Conservation (phyloP, 2,888 invertebrate genomes). For the Bhutanitis thaidina region DNA sequence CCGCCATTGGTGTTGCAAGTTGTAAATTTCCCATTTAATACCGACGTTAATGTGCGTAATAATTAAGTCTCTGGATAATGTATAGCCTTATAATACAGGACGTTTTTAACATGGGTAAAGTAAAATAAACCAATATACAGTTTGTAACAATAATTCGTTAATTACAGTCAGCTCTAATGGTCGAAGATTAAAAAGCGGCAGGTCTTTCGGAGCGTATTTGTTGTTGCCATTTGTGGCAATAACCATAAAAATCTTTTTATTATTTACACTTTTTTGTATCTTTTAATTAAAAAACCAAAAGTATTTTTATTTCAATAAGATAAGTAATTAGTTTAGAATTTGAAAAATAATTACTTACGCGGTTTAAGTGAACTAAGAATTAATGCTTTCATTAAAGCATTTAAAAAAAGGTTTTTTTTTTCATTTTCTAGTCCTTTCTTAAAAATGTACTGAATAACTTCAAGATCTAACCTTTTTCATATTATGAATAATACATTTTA, state of each 20-base stretch:
- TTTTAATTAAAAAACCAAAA: neutral
- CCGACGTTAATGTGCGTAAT: slow-evolving; percentile 17
- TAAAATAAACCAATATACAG: slow-evolving; percentile 1
- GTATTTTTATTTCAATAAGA: too few species aligned
- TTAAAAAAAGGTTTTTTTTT: too few species aligned
- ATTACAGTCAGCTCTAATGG: neutral
- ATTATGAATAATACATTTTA: too few species aligned
- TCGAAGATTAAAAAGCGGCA: neutral
- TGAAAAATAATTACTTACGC: too few species aligned
- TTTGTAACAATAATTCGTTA: slow-evolving; percentile 2
- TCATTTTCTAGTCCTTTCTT: too few species aligned
- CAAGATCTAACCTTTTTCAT: too few species aligned
- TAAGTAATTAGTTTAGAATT: too few species aligned
- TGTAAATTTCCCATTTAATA: slow-evolving; percentile 20
- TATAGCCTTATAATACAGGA: slow-evolving; percentile 7
- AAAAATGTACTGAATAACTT: too few species aligned
- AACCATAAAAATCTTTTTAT: neutral
- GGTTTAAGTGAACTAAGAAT: too few species aligned
- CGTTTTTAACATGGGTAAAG: neutral
- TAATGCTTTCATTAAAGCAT: too few species aligned
- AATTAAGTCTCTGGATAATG: slow-evolving; percentile 16
- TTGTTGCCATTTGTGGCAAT: neutral
- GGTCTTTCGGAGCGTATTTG: neutral
- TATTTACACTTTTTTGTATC: neutral
- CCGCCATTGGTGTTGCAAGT: slow-evolving; percentile 17